Percentiles rank a stretch among this genome's conserved stretches.
phyloP scores from a whole-genome alignment of 2,113 vertebrate genomes.

The Pao palembangensis region DNA sequence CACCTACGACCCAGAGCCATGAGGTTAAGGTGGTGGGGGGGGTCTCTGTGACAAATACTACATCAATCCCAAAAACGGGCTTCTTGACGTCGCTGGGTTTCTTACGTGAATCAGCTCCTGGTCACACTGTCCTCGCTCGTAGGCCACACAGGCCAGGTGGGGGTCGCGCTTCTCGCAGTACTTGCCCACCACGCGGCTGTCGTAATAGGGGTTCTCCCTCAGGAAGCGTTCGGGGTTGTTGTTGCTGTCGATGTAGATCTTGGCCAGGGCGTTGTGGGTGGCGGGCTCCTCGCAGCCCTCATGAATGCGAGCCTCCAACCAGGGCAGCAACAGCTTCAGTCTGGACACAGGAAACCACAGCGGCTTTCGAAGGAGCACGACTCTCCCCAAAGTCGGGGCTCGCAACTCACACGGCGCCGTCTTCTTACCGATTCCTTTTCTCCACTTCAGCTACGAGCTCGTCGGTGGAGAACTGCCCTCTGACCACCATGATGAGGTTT shows the following conservation, averaged over 20 bases:
- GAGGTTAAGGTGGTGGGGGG: no score
- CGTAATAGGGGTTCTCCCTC: conserved; percentile 94
- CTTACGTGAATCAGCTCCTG: conserved; percentile 95
- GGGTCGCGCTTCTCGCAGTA: conserved; percentile 99
- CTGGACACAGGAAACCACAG: conserved; percentile 59
- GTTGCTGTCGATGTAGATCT: conserved; percentile 99
- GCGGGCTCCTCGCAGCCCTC: conserved; percentile 97
- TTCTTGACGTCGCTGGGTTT: no score
- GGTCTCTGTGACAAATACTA: no score
- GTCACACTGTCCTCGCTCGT: conserved; percentile 96
- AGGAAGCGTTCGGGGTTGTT: conserved; percentile 98
- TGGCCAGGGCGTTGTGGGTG: conserved; percentile 95
- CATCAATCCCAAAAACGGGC: no score
- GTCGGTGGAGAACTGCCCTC: conserved; percentile 97
- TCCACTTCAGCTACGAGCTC: conserved; percentile 98
- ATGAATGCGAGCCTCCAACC: conserved; percentile 96
- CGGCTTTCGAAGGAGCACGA: no score
- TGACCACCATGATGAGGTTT: conserved; percentile 95
- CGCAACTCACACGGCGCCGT: no score
- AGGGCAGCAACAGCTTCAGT: conserved; percentile 93
- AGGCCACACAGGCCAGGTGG: conserved; percentile 96
- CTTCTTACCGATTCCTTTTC: conserved; percentile 90
- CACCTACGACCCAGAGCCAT: conserved; percentile 72
- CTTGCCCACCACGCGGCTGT: conserved; percentile 97
- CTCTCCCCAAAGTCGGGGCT: no score